Percentiles rank a stretch among this genome's conserved stretches.
phyloP scores from a whole-genome alignment of 1,140 invertebrate genomes.

The Polyergus mexicanus region DNA sequence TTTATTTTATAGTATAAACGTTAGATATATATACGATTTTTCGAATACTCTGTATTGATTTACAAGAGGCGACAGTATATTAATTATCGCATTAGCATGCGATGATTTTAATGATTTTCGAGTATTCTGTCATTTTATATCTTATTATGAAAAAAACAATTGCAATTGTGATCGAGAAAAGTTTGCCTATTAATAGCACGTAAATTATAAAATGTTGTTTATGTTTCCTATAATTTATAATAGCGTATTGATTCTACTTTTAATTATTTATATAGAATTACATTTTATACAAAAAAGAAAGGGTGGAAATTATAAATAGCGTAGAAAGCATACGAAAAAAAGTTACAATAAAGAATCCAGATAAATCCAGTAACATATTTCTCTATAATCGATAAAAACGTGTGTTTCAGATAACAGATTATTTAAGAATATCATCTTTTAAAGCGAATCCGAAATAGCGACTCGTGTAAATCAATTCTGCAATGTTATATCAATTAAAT shows the following conservation, averaged over 20 bases:
- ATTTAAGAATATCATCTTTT: background rate
- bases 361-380: background rate
- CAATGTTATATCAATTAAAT: background rate
- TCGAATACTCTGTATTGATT: background rate
- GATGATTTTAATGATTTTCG: slow-evolving; percentile 50
- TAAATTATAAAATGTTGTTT: slow-evolving; percentile 35
- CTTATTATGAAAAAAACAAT: slow-evolving; percentile 36
- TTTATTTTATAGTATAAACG: background rate
- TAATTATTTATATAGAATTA: slow-evolving; percentile 5
- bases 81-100: slow-evolving; percentile 59
- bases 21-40: slow-evolving; percentile 32
- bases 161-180: background rate
- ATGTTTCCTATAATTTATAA: slow-evolving; percentile 39
- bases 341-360: background rate
- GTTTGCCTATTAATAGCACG: slow-evolving; percentile 18
- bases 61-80: slow-evolving; percentile 14
- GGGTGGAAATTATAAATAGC: background rate
- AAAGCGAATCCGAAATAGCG: background rate
- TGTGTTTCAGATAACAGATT: background rate
- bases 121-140: slow-evolving; percentile 65
- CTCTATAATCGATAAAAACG: background rate
- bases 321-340: background rate
- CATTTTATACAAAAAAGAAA: too few relatives aligned
- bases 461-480: background rate
- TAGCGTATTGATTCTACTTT: background rate